phyloP scores from a whole-genome alignment of 1,140 invertebrate genomes.

The Atta colombica region DNA sequence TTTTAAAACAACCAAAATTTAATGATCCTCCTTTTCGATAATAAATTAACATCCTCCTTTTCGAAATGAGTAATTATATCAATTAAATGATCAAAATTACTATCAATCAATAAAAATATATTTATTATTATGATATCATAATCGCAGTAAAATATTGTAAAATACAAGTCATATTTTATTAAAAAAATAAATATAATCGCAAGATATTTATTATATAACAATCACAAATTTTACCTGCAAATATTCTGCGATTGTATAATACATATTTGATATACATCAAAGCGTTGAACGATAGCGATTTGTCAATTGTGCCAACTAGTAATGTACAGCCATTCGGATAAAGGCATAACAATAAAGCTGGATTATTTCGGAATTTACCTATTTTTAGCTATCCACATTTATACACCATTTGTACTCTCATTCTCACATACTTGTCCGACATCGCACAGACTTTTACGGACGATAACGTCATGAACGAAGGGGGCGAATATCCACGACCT shows the following conservation, averaged over 20 bases:
- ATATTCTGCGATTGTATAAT: conserved; percentile 19
- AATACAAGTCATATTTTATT: too few species aligned
- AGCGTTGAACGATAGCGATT: background rate
- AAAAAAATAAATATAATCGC: background rate
- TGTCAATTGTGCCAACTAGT: background rate
- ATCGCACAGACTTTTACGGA: conserved; percentile 41
- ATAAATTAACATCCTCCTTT: background rate
- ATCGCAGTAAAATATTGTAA: background rate
- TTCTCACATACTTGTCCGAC: conserved; percentile 26
- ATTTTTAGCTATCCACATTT: conserved; percentile 15
- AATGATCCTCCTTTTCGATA: background rate
- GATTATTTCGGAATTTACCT: conserved; percentile 29
- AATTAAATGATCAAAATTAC: conserved; percentile 30
- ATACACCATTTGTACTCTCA: conserved; percentile 29
- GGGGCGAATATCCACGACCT: conserved; percentile 34
- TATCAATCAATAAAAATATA: background rate
- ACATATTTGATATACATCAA: background rate
- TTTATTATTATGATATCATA: background rate
- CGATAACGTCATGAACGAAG: conserved; percentile 38
- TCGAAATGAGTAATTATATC: background rate
- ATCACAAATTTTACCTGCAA: background rate
- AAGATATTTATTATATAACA: background rate
- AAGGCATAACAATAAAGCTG: conserved; percentile 38
- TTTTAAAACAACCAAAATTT: too few species aligned
- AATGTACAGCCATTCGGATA: background rate